Percentiles rank a stretch among this genome's conserved stretches.
Conservation (phyloP, 2,888 invertebrate genomes). For the Drosophila histrio region DNA sequence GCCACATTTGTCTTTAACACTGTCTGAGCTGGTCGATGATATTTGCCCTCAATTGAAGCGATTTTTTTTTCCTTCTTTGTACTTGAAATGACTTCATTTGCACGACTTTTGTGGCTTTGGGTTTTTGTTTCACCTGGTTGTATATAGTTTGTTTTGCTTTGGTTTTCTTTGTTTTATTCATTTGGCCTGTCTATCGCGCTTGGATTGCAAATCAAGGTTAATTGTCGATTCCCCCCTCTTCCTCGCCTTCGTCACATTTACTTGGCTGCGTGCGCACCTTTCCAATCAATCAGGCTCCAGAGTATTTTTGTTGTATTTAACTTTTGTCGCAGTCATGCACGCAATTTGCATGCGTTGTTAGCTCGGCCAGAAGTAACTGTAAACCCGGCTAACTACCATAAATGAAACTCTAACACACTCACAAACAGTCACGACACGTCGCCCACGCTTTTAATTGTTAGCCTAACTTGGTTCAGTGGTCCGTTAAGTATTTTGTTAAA, state of each 20-base stretch:
- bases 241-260: background rate
- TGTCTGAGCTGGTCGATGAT: conserved; percentile 22
- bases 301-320: conserved; percentile 18
- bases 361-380: conserved; percentile 45
- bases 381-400: conserved; percentile 31
- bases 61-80: conserved; percentile 18
- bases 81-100: conserved; percentile 74
- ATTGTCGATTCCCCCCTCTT: background rate
- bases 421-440: conserved; percentile 31
- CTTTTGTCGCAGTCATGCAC: conserved; percentile 50
- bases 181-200: conserved; percentile 22
- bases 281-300: conserved; percentile 54
- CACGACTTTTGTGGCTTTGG: conserved; percentile 54
- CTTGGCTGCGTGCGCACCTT: conserved; percentile 51
- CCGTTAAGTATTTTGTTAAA: conserved; percentile 5
- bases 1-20: conserved; percentile 27
- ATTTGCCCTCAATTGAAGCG: conserved; percentile 60
- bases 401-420: conserved; percentile 22
- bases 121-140: conserved; percentile 11
- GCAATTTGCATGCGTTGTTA: conserved; percentile 66
- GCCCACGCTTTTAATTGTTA: conserved; percentile 31
- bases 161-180: conserved; percentile 27
- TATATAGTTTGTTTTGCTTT: conserved; percentile 12
- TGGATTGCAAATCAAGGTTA: conserved; percentile 62
- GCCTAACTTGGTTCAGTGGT: conserved; percentile 4